Percentiles rank a stretch among this genome's conserved stretches.
Conservation (phyloP, 1,140 invertebrate species). For the Acromyrmex heyeri region DNA sequence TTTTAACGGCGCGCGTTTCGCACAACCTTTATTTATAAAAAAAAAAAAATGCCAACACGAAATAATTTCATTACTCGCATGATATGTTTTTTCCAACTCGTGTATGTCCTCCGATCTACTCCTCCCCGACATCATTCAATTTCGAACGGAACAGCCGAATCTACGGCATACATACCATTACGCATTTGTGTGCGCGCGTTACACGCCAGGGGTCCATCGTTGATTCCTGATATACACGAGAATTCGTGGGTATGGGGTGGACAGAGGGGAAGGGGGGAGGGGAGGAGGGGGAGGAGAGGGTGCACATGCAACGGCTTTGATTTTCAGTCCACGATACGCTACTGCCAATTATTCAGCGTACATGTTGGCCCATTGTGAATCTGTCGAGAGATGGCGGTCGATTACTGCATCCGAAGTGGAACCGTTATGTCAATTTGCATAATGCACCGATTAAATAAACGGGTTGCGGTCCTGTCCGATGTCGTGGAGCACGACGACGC, state of each 20-base stretch:
- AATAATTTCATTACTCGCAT: constrained; percentile 17
- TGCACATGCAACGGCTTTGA: constrained; percentile 65
- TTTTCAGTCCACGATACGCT: constrained; percentile 66
- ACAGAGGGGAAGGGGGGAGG: not conserved
- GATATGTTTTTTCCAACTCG: not conserved
- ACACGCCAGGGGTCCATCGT: constrained; percentile 33
- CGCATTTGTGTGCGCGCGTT: constrained; percentile 25
- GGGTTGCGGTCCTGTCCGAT: constrained; percentile 70
- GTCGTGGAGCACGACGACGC: constrained; percentile 63
- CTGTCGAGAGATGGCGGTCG: constrained; percentile 76
- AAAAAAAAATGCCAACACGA: not conserved
- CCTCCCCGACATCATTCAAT: constrained; percentile 19
- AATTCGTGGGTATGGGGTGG: constrained; percentile 10
- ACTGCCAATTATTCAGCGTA: constrained; percentile 75
- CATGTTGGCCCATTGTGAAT: constrained; percentile 73
- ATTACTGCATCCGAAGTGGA: constrained; percentile 78
- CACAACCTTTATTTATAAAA: not conserved
- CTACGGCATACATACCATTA: constrained; percentile 25
- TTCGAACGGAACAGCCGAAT: not conserved
- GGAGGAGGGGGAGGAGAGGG: not conserved
- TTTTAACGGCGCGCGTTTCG: not conserved
- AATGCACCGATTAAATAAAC: constrained; percentile 81
- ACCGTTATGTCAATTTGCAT: constrained; percentile 81
- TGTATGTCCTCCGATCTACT: not conserved
- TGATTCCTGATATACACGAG: constrained; percentile 56